Conservation (phyloP, 2,113 vertebrate genomes). For the Balaenoptera acutorostrata region DNA sequence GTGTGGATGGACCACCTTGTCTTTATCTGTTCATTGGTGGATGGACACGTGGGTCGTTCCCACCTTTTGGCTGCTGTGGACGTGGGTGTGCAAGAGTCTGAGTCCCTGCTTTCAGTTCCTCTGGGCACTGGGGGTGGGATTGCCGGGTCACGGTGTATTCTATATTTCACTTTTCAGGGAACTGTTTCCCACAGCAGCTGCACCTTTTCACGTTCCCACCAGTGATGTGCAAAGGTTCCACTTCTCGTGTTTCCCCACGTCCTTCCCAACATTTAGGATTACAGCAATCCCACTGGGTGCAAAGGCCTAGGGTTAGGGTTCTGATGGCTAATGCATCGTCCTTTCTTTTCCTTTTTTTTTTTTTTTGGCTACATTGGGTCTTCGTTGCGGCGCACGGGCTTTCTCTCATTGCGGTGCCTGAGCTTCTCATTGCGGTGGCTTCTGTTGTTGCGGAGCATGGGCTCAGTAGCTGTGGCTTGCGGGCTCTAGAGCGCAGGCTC, state of each 20-base stretch:
- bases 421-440: no score
- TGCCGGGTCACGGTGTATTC: background rate
- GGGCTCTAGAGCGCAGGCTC: no score
- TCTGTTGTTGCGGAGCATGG: no score
- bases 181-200: background rate
- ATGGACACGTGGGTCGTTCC: background rate
- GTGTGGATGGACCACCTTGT: background rate
- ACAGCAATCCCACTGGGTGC: no score
- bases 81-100: background rate
- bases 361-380: no score
- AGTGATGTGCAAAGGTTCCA: no score
- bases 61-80: background rate
- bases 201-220: background rate
- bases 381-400: no score
- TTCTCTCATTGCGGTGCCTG: no score
- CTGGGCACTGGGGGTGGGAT: background rate
- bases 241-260: background rate
- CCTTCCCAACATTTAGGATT: no score
- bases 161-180: background rate
- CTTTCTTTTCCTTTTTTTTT: background rate
- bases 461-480: no score
- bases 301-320: no score
- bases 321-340: background rate
- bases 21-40: background rate
- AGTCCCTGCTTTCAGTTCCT: background rate